A percentile compares a stretch with the other conserved stretches of the same genome.
Evolutionary conservation across 2,113 vertebrate genomes (phyloP).

Genomic region (Tragelaphus buxtoni): DNA sequence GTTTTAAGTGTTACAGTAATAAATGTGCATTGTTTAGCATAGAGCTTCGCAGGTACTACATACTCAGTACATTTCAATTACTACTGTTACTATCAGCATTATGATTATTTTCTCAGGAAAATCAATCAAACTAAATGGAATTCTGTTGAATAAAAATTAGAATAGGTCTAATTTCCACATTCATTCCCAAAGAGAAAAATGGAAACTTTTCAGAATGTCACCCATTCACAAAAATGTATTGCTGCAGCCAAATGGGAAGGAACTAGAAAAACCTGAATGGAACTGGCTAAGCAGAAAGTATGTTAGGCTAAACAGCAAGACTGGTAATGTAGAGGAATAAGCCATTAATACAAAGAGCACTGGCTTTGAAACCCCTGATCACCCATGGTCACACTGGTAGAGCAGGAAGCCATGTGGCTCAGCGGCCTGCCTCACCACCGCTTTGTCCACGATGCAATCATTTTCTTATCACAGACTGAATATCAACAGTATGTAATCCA

Average conservation of each 20-base stretch:
- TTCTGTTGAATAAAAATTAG: slow-evolving; percentile 40
- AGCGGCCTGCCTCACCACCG: slow-evolving; percentile 17
- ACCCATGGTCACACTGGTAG: slow-evolving; percentile 9
- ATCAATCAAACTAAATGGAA: neutral
- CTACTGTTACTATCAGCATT: neutral
- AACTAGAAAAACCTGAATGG: slow-evolving; percentile 56
- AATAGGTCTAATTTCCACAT: slow-evolving; percentile 5
- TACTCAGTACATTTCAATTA: neutral
- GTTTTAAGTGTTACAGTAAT: neutral
- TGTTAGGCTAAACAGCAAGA: slow-evolving; percentile 50
- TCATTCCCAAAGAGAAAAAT: slow-evolving; percentile 57
- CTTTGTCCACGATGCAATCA: neutral
- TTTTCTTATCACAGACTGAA: neutral
- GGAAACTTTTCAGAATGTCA: slow-evolving; percentile 49
- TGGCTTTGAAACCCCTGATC: slow-evolving; percentile 35
- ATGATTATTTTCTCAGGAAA: slow-evolving; percentile 6
- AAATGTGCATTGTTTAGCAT: neutral
- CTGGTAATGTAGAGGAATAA: neutral
- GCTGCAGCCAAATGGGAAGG: slow-evolving; percentile 40
- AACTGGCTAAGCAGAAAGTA: slow-evolving; percentile 60
- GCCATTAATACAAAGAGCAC: slow-evolving; percentile 6
- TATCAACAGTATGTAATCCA: neutral
- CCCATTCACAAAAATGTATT: slow-evolving; percentile 50
- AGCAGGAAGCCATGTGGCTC: slow-evolving; percentile 20
- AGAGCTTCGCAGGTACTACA: neutral